Evolutionary conservation across 2,797 vertebrate species (phyloP).

Genomic region (Molossus alvarezi): DNA sequence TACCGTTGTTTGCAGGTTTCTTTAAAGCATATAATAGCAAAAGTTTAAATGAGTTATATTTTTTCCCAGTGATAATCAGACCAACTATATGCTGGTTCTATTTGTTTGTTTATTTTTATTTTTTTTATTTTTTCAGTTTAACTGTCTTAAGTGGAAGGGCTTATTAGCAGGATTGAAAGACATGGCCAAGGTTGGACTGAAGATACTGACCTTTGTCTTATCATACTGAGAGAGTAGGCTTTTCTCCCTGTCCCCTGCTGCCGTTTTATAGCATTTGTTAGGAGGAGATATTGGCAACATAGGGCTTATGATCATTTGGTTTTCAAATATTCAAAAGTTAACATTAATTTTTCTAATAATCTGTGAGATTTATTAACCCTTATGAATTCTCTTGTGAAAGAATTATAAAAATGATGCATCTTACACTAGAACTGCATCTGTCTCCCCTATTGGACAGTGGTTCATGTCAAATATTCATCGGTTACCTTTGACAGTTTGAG

Average conservation of each 20-base stretch:
- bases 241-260: fast-evolving
- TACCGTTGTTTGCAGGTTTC: slow-evolving; percentile 69
- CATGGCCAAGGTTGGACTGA: slow-evolving; percentile 68
- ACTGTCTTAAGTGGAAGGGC: slow-evolving; percentile 79
- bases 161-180: slow-evolving; percentile 81
- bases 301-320: background rate
- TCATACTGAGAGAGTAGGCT: slow-evolving; percentile 32
- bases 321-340: background rate
- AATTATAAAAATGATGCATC: background rate
- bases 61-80: slow-evolving; percentile 85
- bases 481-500: background rate
- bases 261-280: background rate
- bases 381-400: background rate
- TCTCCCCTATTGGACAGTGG: background rate
- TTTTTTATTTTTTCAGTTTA: slow-evolving; percentile 69
- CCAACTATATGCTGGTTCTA: slow-evolving; percentile 81
- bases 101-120: slow-evolving; percentile 81
- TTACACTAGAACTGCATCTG: background rate
- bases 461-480: background rate
- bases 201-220: slow-evolving; percentile 75
- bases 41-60: slow-evolving; percentile 72
- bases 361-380: background rate
- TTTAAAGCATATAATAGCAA: slow-evolving; percentile 73
- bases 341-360: background rate
- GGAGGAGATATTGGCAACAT: background rate